phyloP scores from a whole-genome alignment of 2,113 vertebrate species.

The Onychostoma macrolepis region DNA sequence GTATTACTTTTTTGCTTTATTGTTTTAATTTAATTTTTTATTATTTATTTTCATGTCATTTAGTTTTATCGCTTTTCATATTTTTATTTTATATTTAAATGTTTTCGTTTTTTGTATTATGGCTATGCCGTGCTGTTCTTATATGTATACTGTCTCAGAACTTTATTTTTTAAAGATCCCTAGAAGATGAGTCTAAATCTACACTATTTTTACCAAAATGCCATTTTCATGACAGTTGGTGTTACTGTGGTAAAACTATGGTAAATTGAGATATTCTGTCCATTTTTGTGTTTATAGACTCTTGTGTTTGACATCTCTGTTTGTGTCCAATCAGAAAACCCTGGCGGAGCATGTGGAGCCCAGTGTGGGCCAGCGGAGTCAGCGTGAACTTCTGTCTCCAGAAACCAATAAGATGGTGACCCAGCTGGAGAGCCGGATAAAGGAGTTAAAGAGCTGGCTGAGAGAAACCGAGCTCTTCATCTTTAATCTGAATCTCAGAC shows the following conservation, averaged over 20 bases:
- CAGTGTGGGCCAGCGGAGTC: conserved; percentile 71
- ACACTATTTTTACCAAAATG: not conserved
- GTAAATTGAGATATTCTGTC: not conserved
- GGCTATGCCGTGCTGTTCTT: not conserved
- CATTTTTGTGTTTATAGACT: not conserved
- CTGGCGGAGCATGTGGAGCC: conserved; percentile 82
- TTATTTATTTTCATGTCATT: not conserved
- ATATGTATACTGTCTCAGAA: no score
- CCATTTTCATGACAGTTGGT: not conserved
- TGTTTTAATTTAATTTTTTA: not conserved
- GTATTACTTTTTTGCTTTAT: not conserved
- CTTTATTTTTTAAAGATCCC: not conserved
- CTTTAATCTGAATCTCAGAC: conserved; percentile 94
- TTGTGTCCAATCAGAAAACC: conserved; percentile 77
- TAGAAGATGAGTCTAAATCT: not conserved
- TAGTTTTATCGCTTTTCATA: not conserved
- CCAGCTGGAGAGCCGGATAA: conserved; percentile 93
- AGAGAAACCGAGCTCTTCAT: conserved; percentile 97
- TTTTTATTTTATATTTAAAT: not conserved
- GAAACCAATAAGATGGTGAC: conserved; percentile 89
- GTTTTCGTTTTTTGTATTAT: no score
- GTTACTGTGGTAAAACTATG: not conserved
- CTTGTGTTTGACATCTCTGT: conserved; percentile 14
- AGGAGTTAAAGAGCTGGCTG: conserved; percentile 96
- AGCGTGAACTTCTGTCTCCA: conserved; percentile 86